These are phyloP conservation scores for Notamacropus eugenii DNA, from an alignment of 2,797 vertebrate species.

Conservation along the genomic window DNA sequence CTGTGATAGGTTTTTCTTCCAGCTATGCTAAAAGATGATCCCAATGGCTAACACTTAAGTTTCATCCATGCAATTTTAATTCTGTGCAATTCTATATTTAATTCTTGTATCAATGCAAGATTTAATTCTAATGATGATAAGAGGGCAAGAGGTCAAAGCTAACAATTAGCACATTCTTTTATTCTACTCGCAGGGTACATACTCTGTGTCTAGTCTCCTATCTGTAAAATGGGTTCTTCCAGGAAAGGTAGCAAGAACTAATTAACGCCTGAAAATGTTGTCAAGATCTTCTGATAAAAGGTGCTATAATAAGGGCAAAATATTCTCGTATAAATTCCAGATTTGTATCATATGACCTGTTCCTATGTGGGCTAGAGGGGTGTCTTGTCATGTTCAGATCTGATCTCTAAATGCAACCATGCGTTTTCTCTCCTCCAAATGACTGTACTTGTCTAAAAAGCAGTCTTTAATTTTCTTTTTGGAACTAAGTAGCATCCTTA, in stretches of 20 bases:
- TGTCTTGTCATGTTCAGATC: conserved; percentile 70
- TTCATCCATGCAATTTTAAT: neutral
- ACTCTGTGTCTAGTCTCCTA: conserved; percentile 34
- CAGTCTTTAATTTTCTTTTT: conserved; percentile 83
- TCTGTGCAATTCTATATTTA: neutral
- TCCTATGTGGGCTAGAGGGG: conserved; percentile 60
- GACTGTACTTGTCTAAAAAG: conserved; percentile 78
- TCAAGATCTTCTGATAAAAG: conserved; percentile 16
- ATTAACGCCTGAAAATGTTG: conserved; percentile 67
- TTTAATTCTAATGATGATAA: neutral
- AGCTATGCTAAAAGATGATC: neutral
- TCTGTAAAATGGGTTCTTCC: conserved; percentile 55
- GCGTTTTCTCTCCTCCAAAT: conserved; percentile 79
- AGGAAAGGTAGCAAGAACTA: conserved; percentile 59
- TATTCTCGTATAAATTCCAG: conserved; percentile 42
- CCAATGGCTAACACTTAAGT: neutral
- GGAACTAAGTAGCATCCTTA: conserved; percentile 75
- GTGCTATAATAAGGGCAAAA: conserved; percentile 31
- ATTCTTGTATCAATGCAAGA: neutral
- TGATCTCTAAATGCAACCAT: conserved; percentile 71
- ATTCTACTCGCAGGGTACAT: neutral
- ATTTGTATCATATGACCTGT: conserved; percentile 47
- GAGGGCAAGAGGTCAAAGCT: neutral
- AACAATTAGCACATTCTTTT: neutral
- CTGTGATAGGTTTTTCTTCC: neutral